Evolutionary conservation across 2,797 vertebrate species (phyloP).

Genomic region (Onychomys leucogaster): DNA sequence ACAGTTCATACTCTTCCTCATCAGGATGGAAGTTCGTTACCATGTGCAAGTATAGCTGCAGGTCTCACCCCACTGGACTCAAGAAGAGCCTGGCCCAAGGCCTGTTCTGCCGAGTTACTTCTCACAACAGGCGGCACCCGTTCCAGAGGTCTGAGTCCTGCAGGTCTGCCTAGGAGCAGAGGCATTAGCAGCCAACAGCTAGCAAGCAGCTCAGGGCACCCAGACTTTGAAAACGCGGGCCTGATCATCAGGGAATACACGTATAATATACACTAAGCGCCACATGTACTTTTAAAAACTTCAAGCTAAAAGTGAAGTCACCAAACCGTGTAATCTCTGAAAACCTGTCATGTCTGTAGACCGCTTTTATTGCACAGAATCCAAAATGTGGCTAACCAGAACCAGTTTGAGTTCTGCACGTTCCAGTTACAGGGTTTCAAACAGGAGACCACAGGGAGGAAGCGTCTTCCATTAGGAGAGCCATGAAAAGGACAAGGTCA

Average conservation of each 20-base stretch:
- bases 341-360: not conserved
- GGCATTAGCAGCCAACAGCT: not conserved
- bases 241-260: not conserved
- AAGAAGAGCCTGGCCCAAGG: not conserved
- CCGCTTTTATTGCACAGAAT: not conserved
- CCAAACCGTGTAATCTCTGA: not conserved
- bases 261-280: not conserved
- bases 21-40: not conserved
- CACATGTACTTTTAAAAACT: not conserved
- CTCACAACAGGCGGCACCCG: not conserved
- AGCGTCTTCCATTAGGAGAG: not conserved
- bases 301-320: not conserved
- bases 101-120: not conserved
- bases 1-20: not conserved
- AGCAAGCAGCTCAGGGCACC: not conserved
- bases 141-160: not conserved
- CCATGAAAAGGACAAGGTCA: not conserved
- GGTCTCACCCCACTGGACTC: not conserved
- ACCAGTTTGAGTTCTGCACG: conserved; percentile 7
- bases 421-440: not conserved
- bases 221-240: not conserved
- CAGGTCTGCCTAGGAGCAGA: not conserved
- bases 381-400: conserved; percentile 30
- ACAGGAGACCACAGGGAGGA: not conserved
- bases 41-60: not conserved